Evolutionary conservation across 1,140 invertebrate species (phyloP).

Genomic region (Diprion similis): DNA sequence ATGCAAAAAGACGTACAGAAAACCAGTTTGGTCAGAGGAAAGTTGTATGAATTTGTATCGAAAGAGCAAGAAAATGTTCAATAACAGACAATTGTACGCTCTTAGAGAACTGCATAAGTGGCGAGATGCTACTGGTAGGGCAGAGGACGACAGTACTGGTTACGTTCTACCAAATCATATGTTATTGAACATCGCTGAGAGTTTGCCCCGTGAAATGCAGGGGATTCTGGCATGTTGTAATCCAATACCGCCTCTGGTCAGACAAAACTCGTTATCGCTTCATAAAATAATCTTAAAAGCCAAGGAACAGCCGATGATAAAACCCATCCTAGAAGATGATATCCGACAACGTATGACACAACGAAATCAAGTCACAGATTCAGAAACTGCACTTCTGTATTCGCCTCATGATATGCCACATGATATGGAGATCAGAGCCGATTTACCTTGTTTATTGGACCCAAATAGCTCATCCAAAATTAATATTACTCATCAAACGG

Average conservation of each 20-base stretch:
- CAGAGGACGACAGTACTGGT: slow-evolving; percentile 89
- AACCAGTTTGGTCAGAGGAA: slow-evolving; percentile 76
- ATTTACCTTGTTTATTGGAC: slow-evolving; percentile 68
- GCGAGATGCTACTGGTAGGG: slow-evolving; percentile 85
- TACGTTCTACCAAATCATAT: slow-evolving; percentile 97
- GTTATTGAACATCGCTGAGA: slow-evolving; percentile 89
- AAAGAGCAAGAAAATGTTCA: slow-evolving; percentile 82
- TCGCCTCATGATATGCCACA: slow-evolving; percentile 75
- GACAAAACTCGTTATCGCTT: slow-evolving; percentile 76
- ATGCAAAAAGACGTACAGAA: slow-evolving; percentile 83
- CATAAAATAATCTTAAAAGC: slow-evolving; percentile 81
- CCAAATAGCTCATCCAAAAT: slow-evolving; percentile 17
- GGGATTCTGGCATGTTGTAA: slow-evolving; percentile 94
- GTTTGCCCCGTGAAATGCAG: slow-evolving; percentile 91
- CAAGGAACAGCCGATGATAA: slow-evolving; percentile 74
- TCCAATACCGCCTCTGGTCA: slow-evolving; percentile 88
- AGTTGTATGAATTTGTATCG: slow-evolving; percentile 79
- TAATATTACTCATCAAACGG: slow-evolving; percentile 25
- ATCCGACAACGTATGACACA: slow-evolving; percentile 56
- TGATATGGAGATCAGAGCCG: slow-evolving; percentile 65
- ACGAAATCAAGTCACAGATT: slow-evolving; percentile 58
- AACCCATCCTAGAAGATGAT: slow-evolving; percentile 64
- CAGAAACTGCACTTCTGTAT: slow-evolving; percentile 63
- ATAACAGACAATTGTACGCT: slow-evolving; percentile 85
- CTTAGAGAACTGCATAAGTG: slow-evolving; percentile 85